phyloP scores from a whole-genome alignment of 2,113 vertebrate genomes.

The Nesoenas mayeri region DNA sequence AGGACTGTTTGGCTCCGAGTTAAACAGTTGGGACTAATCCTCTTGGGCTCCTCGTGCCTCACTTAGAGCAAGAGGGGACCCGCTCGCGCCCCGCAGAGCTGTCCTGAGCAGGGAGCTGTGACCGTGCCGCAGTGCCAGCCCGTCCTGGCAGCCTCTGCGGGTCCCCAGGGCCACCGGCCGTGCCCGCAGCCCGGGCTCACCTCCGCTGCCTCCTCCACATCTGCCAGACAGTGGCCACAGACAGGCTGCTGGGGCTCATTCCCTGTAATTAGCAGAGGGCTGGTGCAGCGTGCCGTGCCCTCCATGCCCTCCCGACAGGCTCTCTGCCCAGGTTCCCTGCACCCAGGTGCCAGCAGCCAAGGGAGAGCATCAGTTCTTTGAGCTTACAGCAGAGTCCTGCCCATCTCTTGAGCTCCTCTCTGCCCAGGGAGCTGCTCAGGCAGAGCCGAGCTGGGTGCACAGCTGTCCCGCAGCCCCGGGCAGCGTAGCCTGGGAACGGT shows the following conservation, averaged over 20 bases:
- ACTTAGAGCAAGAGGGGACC: neutral
- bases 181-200: neutral
- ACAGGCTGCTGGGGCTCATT: neutral
- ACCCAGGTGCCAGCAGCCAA: neutral
- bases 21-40: neutral
- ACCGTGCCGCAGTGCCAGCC: neutral
- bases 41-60: neutral
- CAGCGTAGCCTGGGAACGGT: constrained; percentile 32
- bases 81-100: neutral
- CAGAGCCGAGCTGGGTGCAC: no score
- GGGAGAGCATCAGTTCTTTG: rapidly evolving
- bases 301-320: rapidly evolving
- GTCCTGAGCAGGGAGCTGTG: neutral
- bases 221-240: rapidly evolving
- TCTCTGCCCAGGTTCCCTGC: neutral
- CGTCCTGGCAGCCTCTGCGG: neutral
- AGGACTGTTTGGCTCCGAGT: neutral
- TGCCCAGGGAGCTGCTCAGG: neutral
- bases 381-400: rapidly evolving
- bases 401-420: neutral
- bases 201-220: rapidly evolving
- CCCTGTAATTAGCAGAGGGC: neutral
- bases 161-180: neutral
- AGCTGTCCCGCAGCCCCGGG: neutral
- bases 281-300: rapidly evolving